Base-by-base conservation (phyloP, 2,113 vertebrate genomes). In the Myxocyprinus asiaticus region DNA sequence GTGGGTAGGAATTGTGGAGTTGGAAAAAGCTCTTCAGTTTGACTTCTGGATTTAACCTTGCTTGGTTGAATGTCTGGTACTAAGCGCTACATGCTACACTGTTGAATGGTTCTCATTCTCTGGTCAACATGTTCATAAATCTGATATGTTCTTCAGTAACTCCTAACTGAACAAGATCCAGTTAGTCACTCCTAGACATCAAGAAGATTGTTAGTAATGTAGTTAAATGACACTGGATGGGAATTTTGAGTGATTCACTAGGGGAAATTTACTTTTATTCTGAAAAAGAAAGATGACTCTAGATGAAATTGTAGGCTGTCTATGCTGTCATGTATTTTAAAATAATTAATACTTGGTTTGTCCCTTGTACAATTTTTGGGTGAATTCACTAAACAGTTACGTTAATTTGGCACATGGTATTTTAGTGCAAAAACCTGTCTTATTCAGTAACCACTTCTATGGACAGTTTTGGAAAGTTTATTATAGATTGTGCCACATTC, bases 1-100 rank as follows among this genome's bases (percentile, higher is more conserved):
- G 89, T 88, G 87, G 87, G 76, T 84, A 88, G 85, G 89, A 93
- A 92, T 91, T 90, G 81, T 88, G 85, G 83, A 81, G 86, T 84
- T 71, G 88, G 86, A 88, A 89, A 90, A 82, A 64, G 72, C 88
- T 88, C 87, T 85, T 84, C 83, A 81, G 86, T 90, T 86, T 90
- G 87, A 91, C 88, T 75, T 75, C 22, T 50, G 73, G 47, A 53
- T 76, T 76, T 51, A 64, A 48, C 73, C 22, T 76, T 63, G 22
- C 22, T 1, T 3, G 22, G 22, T 33, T 33, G 47, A 76, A 76
- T 59, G 47, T 76, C 73, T 76, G 73, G 73, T 61, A 6, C 61
- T 64, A 22, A 76, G 22, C 2, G 12, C 9, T 65, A 64, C 47
- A 64, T 64, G 73, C 61, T 76, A 48, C 4, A 22, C 59, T 33